Evolutionary conservation across 2,888 invertebrate species (phyloP).

Genomic region (Torymus tubicola): DNA sequence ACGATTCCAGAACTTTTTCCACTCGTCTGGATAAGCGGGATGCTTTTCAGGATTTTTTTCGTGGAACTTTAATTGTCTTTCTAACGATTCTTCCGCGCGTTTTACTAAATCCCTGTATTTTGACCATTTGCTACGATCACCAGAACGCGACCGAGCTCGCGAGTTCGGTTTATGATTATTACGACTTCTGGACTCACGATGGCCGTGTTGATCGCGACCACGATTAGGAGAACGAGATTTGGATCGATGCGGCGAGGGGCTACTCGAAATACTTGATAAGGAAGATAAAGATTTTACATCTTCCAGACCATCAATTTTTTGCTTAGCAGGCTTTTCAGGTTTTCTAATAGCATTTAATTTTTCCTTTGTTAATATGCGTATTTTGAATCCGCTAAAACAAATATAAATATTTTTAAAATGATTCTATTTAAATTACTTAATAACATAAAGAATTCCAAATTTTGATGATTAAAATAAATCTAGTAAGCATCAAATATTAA

Average conservation of each 20-base stretch:
- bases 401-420: no score
- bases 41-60: slow-evolving; percentile 93
- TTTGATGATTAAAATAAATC: no score
- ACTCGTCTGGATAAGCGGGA: slow-evolving; percentile 91
- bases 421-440: no score
- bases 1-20: slow-evolving; percentile 93
- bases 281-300: slow-evolving; percentile 78
- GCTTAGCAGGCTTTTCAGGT: slow-evolving; percentile 62
- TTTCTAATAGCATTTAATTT: slow-evolving; percentile 69
- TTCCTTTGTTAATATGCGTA: slow-evolving; percentile 73
- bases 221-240: slow-evolving; percentile 68
- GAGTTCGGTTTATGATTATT: slow-evolving; percentile 41
- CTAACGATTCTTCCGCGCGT: slow-evolving; percentile 79
- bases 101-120: slow-evolving; percentile 77
- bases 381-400: slow-evolving; percentile 71
- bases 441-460: no score
- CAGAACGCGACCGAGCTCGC: slow-evolving; percentile 66
- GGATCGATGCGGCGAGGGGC: slow-evolving; percentile 73
- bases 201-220: background rate
- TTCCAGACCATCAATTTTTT: slow-evolving; percentile 67
- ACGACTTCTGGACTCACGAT: slow-evolving; percentile 64
- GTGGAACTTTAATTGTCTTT: slow-evolving; percentile 84
- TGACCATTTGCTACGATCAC: slow-evolving; percentile 79
- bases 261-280: slow-evolving; percentile 78
- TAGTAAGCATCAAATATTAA: no score